Percentiles rank a stretch among this genome's conserved stretches.
phyloP scores from a whole-genome alignment of 2,113 vertebrate genomes.

The Drymodes brunneopygia region DNA sequence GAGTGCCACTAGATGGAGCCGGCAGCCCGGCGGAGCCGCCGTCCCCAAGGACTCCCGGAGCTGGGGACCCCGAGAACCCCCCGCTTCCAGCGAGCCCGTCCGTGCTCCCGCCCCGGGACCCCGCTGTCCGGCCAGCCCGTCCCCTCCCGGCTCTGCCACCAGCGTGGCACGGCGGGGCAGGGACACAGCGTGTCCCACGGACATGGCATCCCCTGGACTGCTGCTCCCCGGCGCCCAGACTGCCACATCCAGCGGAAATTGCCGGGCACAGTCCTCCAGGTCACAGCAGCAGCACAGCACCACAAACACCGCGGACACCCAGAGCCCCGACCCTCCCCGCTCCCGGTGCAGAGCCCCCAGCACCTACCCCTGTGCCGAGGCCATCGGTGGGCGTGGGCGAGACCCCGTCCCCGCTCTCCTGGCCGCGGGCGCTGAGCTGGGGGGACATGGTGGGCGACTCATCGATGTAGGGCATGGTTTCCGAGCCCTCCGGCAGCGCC shows the following conservation, averaged over 20 bases:
- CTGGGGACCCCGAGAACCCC: not conserved
- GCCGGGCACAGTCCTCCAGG: too few relatives aligned
- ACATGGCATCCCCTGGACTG: accelerated
- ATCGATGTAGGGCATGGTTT: constrained; percentile 97
- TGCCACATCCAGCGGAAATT: too few relatives aligned
- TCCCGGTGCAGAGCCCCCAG: not conserved
- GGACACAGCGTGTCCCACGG: not conserved
- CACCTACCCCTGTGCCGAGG: constrained; percentile 84
- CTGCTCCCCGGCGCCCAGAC: not conserved
- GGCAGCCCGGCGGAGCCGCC: not conserved
- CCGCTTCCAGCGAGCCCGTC: accelerated
- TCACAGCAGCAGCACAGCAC: not conserved
- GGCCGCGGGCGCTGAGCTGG: constrained; percentile 86
- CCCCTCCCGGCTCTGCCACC: not conserved
- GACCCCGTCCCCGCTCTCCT: constrained; percentile 77
- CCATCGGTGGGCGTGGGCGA: constrained; percentile 84
- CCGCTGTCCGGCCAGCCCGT: not conserved
- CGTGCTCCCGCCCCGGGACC: not conserved
- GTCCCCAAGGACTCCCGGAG: not conserved
- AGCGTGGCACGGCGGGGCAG: not conserved
- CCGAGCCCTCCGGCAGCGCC: constrained; percentile 86
- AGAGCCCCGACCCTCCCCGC: not conserved
- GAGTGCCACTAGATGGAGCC: constrained; percentile 51
- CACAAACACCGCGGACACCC: not conserved
- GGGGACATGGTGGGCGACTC: constrained; percentile 98